Evolutionary conservation across 2,888 invertebrate species (phyloP).

Genomic region (Stegophylla sp.): DNA sequence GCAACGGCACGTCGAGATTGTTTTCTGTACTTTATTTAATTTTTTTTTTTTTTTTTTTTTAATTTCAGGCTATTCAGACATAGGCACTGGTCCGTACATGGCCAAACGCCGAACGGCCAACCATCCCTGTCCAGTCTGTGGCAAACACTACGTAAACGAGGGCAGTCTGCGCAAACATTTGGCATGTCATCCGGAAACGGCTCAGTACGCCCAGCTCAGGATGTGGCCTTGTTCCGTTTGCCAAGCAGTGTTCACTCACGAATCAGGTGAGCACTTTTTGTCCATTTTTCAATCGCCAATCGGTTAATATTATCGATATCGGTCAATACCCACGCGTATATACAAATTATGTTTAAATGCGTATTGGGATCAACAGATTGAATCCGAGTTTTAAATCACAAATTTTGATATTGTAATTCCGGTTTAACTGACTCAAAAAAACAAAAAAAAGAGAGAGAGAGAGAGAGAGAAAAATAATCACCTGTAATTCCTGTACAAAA

Average conservation of each 20-base stretch:
- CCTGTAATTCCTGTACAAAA: no score
- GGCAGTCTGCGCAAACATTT: slow-evolving; percentile 90
- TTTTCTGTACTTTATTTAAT: not conserved
- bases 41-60: slow-evolving; percentile 66
- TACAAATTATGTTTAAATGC: no score
- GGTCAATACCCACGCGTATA: no score
- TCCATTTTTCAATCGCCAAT: no score
- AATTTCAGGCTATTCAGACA: slow-evolving; percentile 66
- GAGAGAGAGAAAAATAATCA: no score
- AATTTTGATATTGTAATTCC: slow-evolving; percentile 4
- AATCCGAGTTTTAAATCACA: not conserved
- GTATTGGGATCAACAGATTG: no score
- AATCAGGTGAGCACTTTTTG: slow-evolving; percentile 85
- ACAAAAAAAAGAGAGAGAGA: no score
- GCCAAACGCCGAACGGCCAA: slow-evolving; percentile 93
- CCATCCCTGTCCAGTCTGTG: slow-evolving; percentile 93
- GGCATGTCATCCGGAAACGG: slow-evolving; percentile 90
- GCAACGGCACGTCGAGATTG: not conserved
- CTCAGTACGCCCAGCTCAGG: slow-evolving; percentile 82
- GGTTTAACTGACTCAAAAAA: no score
- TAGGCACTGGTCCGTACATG: slow-evolving; percentile 78
- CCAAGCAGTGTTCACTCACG: slow-evolving; percentile 93
- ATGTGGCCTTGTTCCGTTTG: slow-evolving; percentile 98
- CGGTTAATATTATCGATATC: no score
- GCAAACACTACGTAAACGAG: slow-evolving; percentile 94